Evolutionary conservation across 1,140 invertebrate genomes (phyloP).

Genomic region (Paralvinella palmiformis): DNA sequence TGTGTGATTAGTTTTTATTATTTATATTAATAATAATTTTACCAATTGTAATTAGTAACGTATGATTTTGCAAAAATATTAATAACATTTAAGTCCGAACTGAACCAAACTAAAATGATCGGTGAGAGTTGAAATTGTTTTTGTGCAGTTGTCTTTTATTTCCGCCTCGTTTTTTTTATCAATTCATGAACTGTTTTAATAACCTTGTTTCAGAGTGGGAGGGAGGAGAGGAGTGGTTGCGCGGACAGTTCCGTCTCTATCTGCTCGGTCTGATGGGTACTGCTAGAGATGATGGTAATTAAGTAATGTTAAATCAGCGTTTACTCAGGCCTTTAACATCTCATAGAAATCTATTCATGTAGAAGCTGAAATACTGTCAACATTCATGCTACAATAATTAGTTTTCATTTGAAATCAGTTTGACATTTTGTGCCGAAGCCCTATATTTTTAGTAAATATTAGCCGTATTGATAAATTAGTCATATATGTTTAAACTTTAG

Average conservation of each 20-base stretch:
- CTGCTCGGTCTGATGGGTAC: slow-evolving; percentile 70
- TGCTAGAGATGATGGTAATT: slow-evolving; percentile 27
- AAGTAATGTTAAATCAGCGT: neutral
- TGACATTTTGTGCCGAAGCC: neutral
- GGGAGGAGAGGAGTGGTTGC: slow-evolving; percentile 90
- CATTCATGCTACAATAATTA: too few species aligned
- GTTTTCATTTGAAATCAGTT: too few species aligned
- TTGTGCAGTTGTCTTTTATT: neutral
- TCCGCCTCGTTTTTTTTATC: neutral
- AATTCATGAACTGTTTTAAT: slow-evolving; percentile 7
- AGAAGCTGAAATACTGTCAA: neutral
- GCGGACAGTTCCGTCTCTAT: slow-evolving; percentile 90
- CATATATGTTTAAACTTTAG: slow-evolving; percentile 21
- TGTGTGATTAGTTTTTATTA: too few species aligned
- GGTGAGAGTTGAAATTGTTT: neutral
- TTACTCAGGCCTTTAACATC: too few species aligned
- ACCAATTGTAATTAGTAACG: too few species aligned
- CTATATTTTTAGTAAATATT: neutral
- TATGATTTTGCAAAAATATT: neutral
- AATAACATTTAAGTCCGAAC: neutral
- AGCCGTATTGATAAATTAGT: neutral
- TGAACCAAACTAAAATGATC: neutral
- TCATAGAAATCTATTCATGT: neutral
- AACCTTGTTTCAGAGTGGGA: slow-evolving; percentile 61
- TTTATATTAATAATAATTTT: too few species aligned